A percentile compares a stretch with the other conserved stretches of the same genome.
These are phyloP conservation scores for Telenomus remus DNA, from an alignment of 1,140 invertebrate species.

Conservation along the genomic window DNA sequence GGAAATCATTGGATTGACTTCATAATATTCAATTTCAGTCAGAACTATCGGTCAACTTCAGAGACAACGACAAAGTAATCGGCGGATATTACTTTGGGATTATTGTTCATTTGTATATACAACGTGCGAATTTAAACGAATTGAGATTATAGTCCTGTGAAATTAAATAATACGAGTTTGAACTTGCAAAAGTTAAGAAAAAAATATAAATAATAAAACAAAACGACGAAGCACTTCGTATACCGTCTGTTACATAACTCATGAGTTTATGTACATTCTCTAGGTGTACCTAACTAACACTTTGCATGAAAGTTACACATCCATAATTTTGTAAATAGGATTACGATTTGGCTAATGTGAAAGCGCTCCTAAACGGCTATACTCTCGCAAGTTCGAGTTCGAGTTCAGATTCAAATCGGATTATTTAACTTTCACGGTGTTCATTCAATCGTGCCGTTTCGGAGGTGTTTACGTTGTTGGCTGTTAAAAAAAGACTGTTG, in stretches of 20 bases:
- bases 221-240: slow-evolving; percentile 34
- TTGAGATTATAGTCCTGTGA: slow-evolving; percentile 35
- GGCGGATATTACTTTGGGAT: slow-evolving; percentile 26
- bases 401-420: background rate
- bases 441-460: slow-evolving; percentile 69
- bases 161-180: slow-evolving; percentile 32
- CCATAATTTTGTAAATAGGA: slow-evolving; percentile 6
- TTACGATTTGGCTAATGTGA: slow-evolving; percentile 37
- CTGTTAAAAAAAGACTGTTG: slow-evolving; percentile 68
- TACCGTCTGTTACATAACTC: slow-evolving; percentile 7
- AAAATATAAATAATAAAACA: background rate
- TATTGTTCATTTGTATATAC: slow-evolving; percentile 36
- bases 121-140: slow-evolving; percentile 17
- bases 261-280: slow-evolving; percentile 31
- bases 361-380: slow-evolving; percentile 21
- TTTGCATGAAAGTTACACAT: slow-evolving; percentile 6
- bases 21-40: slow-evolving; percentile 12
- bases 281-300: slow-evolving; percentile 9
- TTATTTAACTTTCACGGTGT: slow-evolving; percentile 70
- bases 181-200: slow-evolving; percentile 3
- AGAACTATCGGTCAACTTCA: slow-evolving; percentile 16
- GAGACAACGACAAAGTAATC: slow-evolving; percentile 33
- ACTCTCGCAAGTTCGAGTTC: too few relatives aligned
- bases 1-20: slow-evolving; percentile 26
- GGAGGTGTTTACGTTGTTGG: slow-evolving; percentile 64